These are phyloP conservation scores for Diarsia brunnea DNA, from an alignment of 2,888 invertebrate genomes.

Conservation along the genomic window DNA sequence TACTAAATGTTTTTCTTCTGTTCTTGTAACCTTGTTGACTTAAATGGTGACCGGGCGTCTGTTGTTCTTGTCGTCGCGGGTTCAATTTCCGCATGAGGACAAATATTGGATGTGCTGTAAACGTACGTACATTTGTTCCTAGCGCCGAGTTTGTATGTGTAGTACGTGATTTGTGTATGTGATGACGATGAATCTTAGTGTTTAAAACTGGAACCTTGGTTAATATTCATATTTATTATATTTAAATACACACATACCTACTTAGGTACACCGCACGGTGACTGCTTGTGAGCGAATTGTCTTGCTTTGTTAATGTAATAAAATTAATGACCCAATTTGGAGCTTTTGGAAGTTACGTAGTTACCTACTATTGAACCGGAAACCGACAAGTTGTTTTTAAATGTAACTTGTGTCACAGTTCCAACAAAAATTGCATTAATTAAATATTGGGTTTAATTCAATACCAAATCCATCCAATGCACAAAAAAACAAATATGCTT, in stretches of 20 bases:
- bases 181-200: slow-evolving; percentile 12
- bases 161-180: slow-evolving; percentile 48
- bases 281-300: not conserved
- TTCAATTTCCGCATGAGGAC: slow-evolving; percentile 52
- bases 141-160: slow-evolving; percentile 28
- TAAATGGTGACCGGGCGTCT: slow-evolving; percentile 23
- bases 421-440: not conserved
- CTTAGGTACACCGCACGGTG: not conserved
- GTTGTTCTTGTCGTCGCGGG: slow-evolving; percentile 33
- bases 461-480: slow-evolving; percentile 1
- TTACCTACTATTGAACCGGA: slow-evolving; percentile 7
- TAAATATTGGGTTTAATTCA: not conserved
- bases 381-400: not conserved
- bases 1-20: slow-evolving; percentile 25
- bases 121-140: slow-evolving; percentile 41
- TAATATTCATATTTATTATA: not conserved
- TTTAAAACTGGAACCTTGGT: slow-evolving; percentile 28
- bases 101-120: slow-evolving; percentile 48
- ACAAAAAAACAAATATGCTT: not conserved
- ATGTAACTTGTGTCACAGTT: not conserved
- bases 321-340: not conserved
- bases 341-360: not conserved
- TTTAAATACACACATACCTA: not conserved
- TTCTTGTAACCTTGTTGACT: slow-evolving; percentile 50
- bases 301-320: slow-evolving; percentile 14